Conservation (phyloP, 2,113 vertebrate genomes). For the Syrrhaptes paradoxus region DNA sequence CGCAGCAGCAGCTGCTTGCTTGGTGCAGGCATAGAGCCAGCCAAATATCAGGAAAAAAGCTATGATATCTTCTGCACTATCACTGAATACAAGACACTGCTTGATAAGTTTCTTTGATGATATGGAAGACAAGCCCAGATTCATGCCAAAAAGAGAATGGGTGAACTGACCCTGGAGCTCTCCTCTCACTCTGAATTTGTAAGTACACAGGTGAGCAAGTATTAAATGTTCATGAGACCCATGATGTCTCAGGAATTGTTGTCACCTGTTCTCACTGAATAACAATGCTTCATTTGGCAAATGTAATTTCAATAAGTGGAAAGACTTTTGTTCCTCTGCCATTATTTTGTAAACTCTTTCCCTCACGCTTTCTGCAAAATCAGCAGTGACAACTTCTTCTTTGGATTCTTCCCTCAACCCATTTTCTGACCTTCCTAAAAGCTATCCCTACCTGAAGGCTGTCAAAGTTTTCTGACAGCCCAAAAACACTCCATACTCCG, state of each 20-base stretch:
- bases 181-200: not conserved
- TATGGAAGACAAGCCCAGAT: not conserved
- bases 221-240: not conserved
- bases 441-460: not conserved
- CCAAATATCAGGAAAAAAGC: not conserved
- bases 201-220: not conserved
- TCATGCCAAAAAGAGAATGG: not conserved
- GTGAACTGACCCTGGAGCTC: not conserved
- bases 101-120: not conserved
- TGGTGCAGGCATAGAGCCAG: not conserved
- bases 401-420: not conserved
- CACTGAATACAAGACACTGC: not conserved
- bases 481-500: not conserved
- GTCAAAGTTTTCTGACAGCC: not conserved
- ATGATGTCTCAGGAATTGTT: not conserved
- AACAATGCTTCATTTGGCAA: not conserved
- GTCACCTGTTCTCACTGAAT: not conserved
- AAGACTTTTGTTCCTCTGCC: not conserved
- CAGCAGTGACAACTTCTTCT: not conserved
- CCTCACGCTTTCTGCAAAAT: not conserved
- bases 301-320: not conserved
- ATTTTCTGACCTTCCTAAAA: not conserved
- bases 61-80: not conserved
- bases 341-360: not conserved
- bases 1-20: not conserved